Evolutionary conservation across 2,888 invertebrate genomes (phyloP).

Genomic region (Thymelicus acteon): DNA sequence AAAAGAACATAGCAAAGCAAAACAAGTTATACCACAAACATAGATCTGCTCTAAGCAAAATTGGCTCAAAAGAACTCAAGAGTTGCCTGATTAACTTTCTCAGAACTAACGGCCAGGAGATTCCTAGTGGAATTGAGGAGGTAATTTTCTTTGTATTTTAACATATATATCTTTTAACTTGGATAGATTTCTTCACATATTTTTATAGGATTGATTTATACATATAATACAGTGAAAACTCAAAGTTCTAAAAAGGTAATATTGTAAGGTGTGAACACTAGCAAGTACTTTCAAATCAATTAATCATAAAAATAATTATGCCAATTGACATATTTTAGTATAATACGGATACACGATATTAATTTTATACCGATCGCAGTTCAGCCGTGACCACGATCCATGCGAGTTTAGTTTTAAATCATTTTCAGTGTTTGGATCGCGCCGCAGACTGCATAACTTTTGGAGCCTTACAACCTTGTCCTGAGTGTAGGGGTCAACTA

Average conservation of each 20-base stretch:
- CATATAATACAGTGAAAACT: too few species aligned
- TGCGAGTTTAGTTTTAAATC: not conserved
- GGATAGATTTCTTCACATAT: too few species aligned
- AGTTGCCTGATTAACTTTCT: conserved; percentile 87
- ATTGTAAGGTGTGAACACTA: too few species aligned
- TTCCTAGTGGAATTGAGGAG: conserved; percentile 87
- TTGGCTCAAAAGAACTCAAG: conserved; percentile 75
- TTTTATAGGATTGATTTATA: too few species aligned
- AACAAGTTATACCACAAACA: conserved; percentile 84
- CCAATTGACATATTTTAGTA: too few species aligned
- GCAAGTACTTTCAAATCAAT: too few species aligned
- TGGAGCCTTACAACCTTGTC: conserved; percentile 91
- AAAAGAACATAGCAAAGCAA: conserved; percentile 88
- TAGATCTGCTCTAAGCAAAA: conserved; percentile 62
- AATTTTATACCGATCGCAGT: too few species aligned
- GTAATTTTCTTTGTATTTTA: conserved; percentile 67
- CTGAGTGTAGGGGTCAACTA: conserved; percentile 91
- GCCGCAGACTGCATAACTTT: conserved; percentile 95
- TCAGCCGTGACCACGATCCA: not conserved
- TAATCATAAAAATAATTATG: too few species aligned
- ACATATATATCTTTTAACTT: too few species aligned
- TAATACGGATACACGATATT: too few species aligned
- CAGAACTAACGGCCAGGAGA: conserved; percentile 88
- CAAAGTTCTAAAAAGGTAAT: too few species aligned
- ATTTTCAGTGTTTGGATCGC: conserved; percentile 88